Percentiles rank a stretch among this genome's conserved stretches.
These are phyloP conservation scores for Phania funesta DNA, from an alignment of 2,888 invertebrate genomes.

Conservation along the genomic window DNA sequence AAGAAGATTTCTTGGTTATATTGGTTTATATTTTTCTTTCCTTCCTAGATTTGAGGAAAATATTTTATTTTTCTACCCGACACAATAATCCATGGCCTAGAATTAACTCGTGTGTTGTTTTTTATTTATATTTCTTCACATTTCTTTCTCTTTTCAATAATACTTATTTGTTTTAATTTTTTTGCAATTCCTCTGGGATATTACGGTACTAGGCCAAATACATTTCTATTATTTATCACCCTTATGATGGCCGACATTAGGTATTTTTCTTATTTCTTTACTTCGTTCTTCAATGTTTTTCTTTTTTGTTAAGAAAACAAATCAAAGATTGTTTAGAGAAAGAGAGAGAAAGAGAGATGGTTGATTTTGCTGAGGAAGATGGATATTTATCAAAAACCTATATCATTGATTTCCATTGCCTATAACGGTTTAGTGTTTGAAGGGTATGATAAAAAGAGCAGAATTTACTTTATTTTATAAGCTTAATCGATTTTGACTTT, in stretches of 20 bases:
- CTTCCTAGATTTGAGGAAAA: constrained; percentile 34
- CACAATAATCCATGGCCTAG: constrained; percentile 9
- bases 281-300: neutral
- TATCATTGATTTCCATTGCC: constrained; percentile 67
- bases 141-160: constrained; percentile 10
- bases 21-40: constrained; percentile 31
- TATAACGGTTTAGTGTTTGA: constrained; percentile 41
- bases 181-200: constrained; percentile 60
- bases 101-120: constrained; percentile 52
- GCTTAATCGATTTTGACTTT: constrained; percentile 59
- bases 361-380: constrained; percentile 6
- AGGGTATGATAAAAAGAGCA: constrained; percentile 30
- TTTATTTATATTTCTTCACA: constrained; percentile 27
- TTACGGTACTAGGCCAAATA: constrained; percentile 49
- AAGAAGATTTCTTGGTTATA: constrained; percentile 21
- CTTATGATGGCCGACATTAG: constrained; percentile 33
- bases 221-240: constrained; percentile 38
- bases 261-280: constrained; percentile 21
- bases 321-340: constrained; percentile 64
- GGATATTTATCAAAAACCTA: constrained; percentile 66
- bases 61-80: constrained; percentile 17
- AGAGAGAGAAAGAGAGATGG: constrained; percentile 22
- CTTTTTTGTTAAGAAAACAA: constrained; percentile 64
- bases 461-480: constrained; percentile 41
- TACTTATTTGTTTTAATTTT: constrained; percentile 63